phyloP scores from a whole-genome alignment of 2,888 invertebrate species.

The Lasioglossum zephyrum region DNA sequence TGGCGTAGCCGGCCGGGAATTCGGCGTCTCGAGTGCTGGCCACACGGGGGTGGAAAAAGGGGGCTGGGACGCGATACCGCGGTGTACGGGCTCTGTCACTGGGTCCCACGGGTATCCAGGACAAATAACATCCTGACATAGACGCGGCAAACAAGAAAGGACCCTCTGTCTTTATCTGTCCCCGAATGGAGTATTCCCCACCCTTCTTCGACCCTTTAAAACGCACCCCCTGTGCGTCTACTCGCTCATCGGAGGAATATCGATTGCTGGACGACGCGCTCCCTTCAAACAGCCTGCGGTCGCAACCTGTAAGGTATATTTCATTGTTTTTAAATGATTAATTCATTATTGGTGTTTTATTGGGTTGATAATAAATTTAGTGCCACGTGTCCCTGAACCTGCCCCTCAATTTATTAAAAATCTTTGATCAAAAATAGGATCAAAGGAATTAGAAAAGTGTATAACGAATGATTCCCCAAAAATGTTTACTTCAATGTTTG shows the following conservation, averaged over 20 bases:
- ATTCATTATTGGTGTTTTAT: neutral
- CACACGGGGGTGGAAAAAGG: conserved; percentile 13
- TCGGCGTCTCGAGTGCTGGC: conserved; percentile 62
- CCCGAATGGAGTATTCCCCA: conserved; percentile 9
- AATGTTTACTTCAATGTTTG: too few species aligned
- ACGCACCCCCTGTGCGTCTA: conserved; percentile 32
- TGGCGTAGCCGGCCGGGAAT: conserved; percentile 59
- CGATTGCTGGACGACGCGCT: conserved; percentile 20
- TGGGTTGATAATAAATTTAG: neutral
- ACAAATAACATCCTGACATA: conserved; percentile 75
- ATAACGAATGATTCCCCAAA: too few species aligned
- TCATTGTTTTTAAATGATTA: neutral
- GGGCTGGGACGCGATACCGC: conserved; percentile 48
- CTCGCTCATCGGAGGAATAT: conserved; percentile 48
- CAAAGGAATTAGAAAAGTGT: too few species aligned
- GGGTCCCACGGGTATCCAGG: conserved; percentile 71
- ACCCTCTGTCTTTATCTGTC: conserved; percentile 26
- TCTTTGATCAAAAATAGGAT: too few species aligned
- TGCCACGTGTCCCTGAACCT: neutral
- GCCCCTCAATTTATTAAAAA: too few species aligned
- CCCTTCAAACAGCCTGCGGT: neutral
- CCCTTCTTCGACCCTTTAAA: conserved; percentile 57
- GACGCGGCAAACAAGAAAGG: conserved; percentile 73
- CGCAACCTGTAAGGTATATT: neutral
- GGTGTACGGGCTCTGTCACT: conserved; percentile 63